These are phyloP conservation scores for Drosophila lini DNA, from an alignment of 1,140 invertebrate genomes.

Conservation along the genomic window DNA sequence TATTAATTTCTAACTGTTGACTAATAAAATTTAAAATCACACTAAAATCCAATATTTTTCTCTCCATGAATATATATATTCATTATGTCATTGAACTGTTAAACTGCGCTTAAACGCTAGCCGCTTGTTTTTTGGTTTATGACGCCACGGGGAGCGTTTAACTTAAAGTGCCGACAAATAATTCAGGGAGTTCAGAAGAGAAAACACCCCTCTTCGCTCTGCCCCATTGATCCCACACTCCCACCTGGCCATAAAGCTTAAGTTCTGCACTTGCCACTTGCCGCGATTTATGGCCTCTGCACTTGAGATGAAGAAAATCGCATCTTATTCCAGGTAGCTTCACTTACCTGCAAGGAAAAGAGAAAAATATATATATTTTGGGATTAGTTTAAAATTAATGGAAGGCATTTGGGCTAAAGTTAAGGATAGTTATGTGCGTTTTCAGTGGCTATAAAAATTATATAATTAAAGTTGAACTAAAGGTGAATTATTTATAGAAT, in stretches of 20 bases:
- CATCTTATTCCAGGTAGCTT: constrained; percentile 18
- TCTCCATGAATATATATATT: constrained; percentile 62
- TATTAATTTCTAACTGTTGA: background rate
- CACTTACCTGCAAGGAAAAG: constrained; percentile 69
- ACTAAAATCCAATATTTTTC: background rate
- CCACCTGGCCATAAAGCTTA: constrained; percentile 43
- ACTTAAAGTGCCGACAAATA: constrained; percentile 80
- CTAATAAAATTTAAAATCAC: background rate
- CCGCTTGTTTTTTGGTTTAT: constrained; percentile 64
- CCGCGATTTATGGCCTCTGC: constrained; percentile 66
- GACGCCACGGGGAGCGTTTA: constrained; percentile 74
- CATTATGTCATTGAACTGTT: constrained; percentile 83
- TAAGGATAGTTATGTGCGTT: background rate
- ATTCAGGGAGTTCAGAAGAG: constrained; percentile 36
- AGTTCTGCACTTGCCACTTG: constrained; percentile 64
- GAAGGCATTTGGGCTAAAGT: constrained; percentile 11
- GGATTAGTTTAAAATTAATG: constrained; percentile 37
- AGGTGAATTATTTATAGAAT: background rate
- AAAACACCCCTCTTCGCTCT: background rate
- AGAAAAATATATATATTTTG: constrained; percentile 34
- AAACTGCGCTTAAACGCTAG: constrained; percentile 74
- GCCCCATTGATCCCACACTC: constrained; percentile 9
- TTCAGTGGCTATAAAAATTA: background rate
- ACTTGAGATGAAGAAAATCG: constrained; percentile 21
- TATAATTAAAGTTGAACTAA: background rate